These are phyloP conservation scores for Drosophila cardini DNA, from an alignment of 1,140 invertebrate species.

Conservation along the genomic window DNA sequence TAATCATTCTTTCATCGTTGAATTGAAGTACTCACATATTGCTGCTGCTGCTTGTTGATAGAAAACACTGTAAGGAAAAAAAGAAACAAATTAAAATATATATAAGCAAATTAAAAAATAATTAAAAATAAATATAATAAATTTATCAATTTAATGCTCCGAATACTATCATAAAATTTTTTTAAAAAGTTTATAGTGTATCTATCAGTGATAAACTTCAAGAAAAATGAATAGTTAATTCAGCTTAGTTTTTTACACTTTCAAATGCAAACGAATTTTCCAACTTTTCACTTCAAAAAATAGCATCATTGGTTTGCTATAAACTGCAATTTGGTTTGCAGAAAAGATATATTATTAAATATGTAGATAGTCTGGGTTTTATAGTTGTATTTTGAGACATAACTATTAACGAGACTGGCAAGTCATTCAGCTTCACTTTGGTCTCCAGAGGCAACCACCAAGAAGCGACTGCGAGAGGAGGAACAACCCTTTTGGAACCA, in stretches of 20 bases:
- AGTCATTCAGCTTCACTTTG: constrained; percentile 27
- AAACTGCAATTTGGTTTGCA: not conserved
- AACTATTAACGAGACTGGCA: constrained; percentile 9
- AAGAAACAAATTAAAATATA: no score
- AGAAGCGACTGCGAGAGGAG: constrained; percentile 22
- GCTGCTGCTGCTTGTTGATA: no score
- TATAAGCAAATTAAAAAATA: no score
- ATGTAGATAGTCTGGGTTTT: not conserved
- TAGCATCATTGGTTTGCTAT: not conserved
- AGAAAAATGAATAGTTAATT: no score
- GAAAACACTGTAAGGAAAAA: no score
- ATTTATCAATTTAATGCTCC: no score
- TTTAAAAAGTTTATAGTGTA: no score
- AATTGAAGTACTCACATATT: no score
- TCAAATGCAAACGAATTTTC: not conserved
- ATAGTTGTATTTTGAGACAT: constrained; percentile 10
- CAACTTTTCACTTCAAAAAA: not conserved
- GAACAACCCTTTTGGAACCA: constrained; percentile 44
- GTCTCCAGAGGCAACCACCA: constrained; percentile 39
- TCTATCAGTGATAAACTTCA: no score
- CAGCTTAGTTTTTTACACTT: not conserved
- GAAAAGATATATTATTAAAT: constrained; percentile 8
- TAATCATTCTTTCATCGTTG: no score
- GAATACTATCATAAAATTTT: no score
- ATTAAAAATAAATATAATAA: no score